phyloP scores from a whole-genome alignment of 2,888 invertebrate genomes.

The Germaria angustata region DNA sequence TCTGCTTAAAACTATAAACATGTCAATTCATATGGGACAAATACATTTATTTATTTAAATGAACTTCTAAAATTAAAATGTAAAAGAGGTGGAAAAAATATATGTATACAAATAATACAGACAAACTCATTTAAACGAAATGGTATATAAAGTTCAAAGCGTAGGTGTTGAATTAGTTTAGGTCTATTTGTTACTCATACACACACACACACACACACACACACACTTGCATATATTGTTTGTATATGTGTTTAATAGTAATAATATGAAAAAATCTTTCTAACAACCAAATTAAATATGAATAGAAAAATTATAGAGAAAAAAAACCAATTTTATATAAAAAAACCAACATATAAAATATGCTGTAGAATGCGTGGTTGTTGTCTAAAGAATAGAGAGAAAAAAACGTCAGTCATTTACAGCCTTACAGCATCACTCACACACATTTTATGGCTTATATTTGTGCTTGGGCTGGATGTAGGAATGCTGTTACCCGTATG shows the following conservation, averaged over 20 bases:
- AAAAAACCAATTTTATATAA: constrained; percentile 35
- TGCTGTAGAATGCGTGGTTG: constrained; percentile 51
- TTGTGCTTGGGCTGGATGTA: not conserved
- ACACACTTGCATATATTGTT: not conserved
- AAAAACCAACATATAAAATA: constrained; percentile 16
- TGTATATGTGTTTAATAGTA: not conserved
- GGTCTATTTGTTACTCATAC: constrained; percentile 47
- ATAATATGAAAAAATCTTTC: constrained; percentile 1
- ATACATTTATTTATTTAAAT: constrained; percentile 57
- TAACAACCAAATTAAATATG: constrained; percentile 17
- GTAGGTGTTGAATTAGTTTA: constrained; percentile 66
- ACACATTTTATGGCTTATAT: constrained; percentile 19
- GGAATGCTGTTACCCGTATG: constrained; percentile 30
- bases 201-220: not conserved
- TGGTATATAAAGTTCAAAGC: constrained; percentile 61
- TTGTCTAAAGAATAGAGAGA: constrained; percentile 17
- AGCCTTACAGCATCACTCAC: constrained; percentile 1
- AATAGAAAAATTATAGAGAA: constrained; percentile 6
- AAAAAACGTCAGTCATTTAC: constrained; percentile 19
- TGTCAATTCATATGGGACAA: constrained; percentile 42
- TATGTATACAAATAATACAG: not conserved
- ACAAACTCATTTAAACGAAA: constrained; percentile 10
- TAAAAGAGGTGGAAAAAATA: constrained; percentile 12
- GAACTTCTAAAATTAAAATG: constrained; percentile 49
- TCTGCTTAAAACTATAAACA: constrained; percentile 64